Percentiles rank a stretch among this genome's conserved stretches.
Conservation (phyloP, 2,113 vertebrate genomes). For the Callospermophilus lateralis region DNA sequence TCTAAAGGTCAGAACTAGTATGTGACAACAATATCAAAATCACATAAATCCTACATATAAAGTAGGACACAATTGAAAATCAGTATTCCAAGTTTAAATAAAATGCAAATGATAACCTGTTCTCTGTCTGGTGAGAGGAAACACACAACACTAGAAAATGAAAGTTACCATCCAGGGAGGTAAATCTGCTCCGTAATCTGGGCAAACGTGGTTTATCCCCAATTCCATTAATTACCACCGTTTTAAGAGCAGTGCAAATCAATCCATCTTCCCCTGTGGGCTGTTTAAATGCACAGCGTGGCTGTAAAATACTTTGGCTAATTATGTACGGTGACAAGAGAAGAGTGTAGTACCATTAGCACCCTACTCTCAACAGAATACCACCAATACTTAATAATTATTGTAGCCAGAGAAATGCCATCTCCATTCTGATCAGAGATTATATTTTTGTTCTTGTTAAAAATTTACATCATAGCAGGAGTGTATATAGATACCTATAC, state of each 20-base stretch:
- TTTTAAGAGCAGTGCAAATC: background rate
- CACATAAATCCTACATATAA: background rate
- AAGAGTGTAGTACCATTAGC: background rate
- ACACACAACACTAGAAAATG: background rate
- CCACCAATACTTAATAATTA: background rate
- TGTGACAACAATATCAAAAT: background rate
- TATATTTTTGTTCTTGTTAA: slow-evolving; percentile 14
- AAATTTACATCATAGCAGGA: background rate
- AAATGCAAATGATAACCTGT: background rate
- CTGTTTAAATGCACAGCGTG: background rate
- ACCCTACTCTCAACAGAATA: background rate
- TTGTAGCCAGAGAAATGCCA: background rate
- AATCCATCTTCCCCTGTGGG: background rate
- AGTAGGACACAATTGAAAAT: background rate
- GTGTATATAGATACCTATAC: background rate
- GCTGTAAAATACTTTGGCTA: background rate
- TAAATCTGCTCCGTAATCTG: background rate
- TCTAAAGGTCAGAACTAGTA: background rate
- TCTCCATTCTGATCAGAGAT: background rate
- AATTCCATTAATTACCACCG: background rate
- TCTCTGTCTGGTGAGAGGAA: background rate
- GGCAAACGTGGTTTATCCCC: background rate
- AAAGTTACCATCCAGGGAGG: background rate
- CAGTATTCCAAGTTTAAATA: background rate
- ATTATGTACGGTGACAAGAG: background rate